Conservation (phyloP, 2,113 vertebrate genomes). For the Plestiodon gilberti region DNA sequence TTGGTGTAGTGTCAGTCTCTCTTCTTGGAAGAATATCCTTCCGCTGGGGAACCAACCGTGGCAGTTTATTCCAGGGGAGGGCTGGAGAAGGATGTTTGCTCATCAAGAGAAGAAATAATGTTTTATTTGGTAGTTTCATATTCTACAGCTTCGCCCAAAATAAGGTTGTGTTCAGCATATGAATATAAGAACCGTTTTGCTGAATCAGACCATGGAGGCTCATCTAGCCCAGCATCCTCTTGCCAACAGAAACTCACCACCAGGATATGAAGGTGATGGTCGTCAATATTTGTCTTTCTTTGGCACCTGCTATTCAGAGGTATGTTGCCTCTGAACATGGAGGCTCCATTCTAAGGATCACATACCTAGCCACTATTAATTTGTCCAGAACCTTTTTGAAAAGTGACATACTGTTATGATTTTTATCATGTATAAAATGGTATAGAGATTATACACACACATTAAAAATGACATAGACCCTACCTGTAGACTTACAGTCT, state of each 20-base stretch:
- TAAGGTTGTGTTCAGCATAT: neutral
- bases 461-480: too few relatives aligned
- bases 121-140: neutral
- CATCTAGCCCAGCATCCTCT: neutral
- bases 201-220: too few relatives aligned
- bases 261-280: neutral
- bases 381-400: too few relatives aligned
- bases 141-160: neutral
- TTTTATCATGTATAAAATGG: too few relatives aligned
- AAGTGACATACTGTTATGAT: too few relatives aligned
- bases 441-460: too few relatives aligned
- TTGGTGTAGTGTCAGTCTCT: neutral
- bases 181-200: neutral
- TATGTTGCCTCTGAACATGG: neutral
- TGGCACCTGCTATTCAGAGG: neutral
- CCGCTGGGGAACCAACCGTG: neutral
- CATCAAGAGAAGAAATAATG: neutral
- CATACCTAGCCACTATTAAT: too few relatives aligned
- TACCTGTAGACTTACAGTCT: too few relatives aligned
- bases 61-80: neutral
- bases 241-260: neutral
- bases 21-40: neutral
- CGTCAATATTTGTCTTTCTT: neutral
- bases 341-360: neutral
- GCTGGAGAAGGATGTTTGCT: neutral